These are phyloP conservation scores for Polymixis lichenea DNA, from an alignment of 2,888 invertebrate species.

Conservation along the genomic window DNA sequence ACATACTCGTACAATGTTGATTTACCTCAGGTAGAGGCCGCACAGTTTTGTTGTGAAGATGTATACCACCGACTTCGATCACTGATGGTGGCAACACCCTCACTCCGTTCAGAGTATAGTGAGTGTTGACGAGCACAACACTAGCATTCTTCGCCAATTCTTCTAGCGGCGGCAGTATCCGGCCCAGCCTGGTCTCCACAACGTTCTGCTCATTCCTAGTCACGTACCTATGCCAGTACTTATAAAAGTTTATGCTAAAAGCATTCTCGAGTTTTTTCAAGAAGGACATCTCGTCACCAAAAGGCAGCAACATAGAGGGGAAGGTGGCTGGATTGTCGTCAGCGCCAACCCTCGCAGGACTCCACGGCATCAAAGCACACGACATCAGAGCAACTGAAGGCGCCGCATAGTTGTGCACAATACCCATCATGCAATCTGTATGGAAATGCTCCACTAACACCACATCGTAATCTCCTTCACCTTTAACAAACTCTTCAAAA, in stretches of 20 bases:
- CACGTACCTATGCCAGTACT: conserved; percentile 72
- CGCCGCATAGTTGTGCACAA: conserved; percentile 81
- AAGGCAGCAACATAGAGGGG: conserved; percentile 74
- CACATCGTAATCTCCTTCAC: conserved; percentile 82
- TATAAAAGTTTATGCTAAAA: conserved; percentile 67
- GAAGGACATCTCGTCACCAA: conserved; percentile 81
- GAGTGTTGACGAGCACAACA: conserved; percentile 86
- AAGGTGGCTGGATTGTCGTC: conserved; percentile 84
- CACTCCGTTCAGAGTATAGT: conserved; percentile 82
- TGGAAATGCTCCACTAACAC: conserved; percentile 87
- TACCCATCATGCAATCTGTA: conserved; percentile 85
- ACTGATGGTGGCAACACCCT: conserved; percentile 83
- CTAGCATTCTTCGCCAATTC: conserved; percentile 84
- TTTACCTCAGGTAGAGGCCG: conserved; percentile 71
- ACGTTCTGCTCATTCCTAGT: conserved; percentile 75
- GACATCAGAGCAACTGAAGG: conserved; percentile 84
- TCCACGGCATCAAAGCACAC: conserved; percentile 82
- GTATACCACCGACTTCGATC: conserved; percentile 89
- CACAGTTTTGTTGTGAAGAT: conserved; percentile 77
- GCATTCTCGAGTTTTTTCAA: conserved; percentile 84
- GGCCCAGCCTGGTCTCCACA: conserved; percentile 77
- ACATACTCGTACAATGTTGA: background rate
- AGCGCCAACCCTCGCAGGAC: conserved; percentile 76
- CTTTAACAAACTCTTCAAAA: conserved; percentile 75
- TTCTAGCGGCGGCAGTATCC: conserved; percentile 75